phyloP scores from a whole-genome alignment of 2,888 invertebrate genomes.

The Standfussiana lucernea region DNA sequence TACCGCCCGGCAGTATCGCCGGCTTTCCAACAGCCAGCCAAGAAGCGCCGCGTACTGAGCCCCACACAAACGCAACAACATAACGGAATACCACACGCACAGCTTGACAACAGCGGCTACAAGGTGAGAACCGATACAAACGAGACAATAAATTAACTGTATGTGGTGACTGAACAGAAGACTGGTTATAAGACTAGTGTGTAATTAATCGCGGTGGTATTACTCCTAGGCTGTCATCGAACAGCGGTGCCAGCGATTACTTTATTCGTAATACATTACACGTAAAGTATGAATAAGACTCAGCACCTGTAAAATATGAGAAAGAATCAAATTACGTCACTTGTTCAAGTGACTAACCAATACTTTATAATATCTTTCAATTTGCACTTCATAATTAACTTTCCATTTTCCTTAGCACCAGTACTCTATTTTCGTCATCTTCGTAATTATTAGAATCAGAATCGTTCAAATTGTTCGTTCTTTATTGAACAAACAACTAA shows the following conservation, averaged over 20 bases:
- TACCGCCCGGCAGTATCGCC: constrained; percentile 86
- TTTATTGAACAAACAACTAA: constrained; percentile 16
- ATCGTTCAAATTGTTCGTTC: constrained; percentile 15
- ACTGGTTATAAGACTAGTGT: constrained; percentile 18
- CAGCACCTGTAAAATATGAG: not conserved
- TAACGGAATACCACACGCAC: constrained; percentile 72
- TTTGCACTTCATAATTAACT: not conserved
- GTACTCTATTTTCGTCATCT: constrained; percentile 25
- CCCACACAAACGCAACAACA: constrained; percentile 73
- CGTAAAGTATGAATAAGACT: not conserved
- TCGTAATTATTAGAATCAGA: constrained; percentile 17
- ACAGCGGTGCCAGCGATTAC: not conserved
- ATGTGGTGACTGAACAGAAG: constrained; percentile 12
- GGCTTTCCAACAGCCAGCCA: constrained; percentile 84
- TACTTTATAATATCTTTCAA: constrained; percentile 5
- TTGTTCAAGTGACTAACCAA: not conserved
- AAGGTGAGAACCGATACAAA: constrained; percentile 77
- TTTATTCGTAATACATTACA: not conserved
- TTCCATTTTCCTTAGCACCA: constrained; percentile 27
- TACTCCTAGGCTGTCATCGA: not conserved
- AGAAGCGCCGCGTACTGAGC: constrained; percentile 87
- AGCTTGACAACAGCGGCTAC: constrained; percentile 81
- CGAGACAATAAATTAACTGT: constrained; percentile 37
- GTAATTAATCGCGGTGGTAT: not conserved
- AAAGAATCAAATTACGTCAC: not conserved